Conservation (phyloP, 2,888 invertebrate genomes). For the Cerastoderma edule region DNA sequence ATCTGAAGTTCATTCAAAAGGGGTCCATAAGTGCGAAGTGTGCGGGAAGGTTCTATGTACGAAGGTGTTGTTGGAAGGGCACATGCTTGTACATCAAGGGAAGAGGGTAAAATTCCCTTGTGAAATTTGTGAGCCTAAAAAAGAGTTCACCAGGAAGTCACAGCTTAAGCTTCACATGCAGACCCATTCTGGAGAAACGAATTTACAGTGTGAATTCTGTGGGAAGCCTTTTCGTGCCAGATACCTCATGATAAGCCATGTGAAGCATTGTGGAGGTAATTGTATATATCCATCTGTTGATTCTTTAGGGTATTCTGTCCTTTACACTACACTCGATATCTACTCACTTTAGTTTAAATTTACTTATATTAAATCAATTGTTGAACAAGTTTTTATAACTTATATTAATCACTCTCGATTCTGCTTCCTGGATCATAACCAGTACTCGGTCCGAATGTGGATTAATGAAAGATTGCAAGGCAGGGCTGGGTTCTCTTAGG, state of each 20-base stretch:
- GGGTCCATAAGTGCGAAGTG: conserved; percentile 35
- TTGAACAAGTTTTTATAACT: too few relatives aligned
- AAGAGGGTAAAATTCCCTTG: conserved; percentile 44
- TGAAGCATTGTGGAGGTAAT: conserved; percentile 46
- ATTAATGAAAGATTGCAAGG: too few relatives aligned
- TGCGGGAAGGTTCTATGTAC: conserved; percentile 41
- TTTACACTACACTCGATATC: too few relatives aligned
- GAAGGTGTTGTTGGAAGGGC: conserved; percentile 38
- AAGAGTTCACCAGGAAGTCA: conserved; percentile 39
- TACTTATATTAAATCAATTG: too few relatives aligned
- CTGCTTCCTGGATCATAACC: too few relatives aligned
- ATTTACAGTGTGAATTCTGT: conserved; percentile 45
- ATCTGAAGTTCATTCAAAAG: conserved; percentile 17
- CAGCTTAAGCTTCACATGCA: conserved; percentile 46
- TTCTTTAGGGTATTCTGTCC: too few relatives aligned
- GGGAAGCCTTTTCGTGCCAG: conserved; percentile 47
- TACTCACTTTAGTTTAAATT: too few relatives aligned
- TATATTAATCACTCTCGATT: too few relatives aligned
- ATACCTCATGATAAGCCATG: conserved; percentile 44
- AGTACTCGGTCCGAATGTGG: too few relatives aligned
- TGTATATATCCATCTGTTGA: neutral
- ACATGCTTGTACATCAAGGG: conserved; percentile 43
- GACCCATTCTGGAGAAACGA: conserved; percentile 35
- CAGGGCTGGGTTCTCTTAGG: too few relatives aligned
- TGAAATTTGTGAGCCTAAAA: conserved; percentile 35